A percentile compares a stretch with the other conserved stretches of the same genome.
Conservation (phyloP, 2,888 invertebrate genomes). For the Noctua fimbriata region DNA sequence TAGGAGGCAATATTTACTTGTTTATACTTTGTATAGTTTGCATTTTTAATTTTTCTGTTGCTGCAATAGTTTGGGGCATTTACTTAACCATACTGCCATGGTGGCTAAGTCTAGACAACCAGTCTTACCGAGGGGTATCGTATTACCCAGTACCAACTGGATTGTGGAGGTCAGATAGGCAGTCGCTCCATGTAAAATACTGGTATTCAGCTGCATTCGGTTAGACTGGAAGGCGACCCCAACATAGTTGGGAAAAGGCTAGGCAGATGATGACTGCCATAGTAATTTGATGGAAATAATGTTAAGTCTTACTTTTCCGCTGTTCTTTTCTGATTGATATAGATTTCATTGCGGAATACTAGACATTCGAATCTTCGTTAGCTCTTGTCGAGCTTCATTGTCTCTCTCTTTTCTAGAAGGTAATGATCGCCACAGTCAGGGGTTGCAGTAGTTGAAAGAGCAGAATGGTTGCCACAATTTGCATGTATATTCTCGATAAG, state of each 20-base stretch:
- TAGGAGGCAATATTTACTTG: background rate
- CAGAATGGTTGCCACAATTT: background rate
- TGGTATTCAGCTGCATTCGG: background rate
- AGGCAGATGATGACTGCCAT: background rate
- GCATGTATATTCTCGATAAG: background rate
- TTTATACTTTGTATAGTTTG: background rate
- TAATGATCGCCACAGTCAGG: background rate
- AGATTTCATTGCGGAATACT: background rate
- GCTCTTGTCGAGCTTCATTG: background rate
- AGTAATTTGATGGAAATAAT: background rate
- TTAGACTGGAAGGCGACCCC: background rate
- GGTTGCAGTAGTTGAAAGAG: background rate
- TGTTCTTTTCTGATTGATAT: background rate
- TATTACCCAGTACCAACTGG: background rate
- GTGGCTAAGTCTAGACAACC: too few relatives aligned
- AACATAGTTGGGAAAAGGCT: background rate
- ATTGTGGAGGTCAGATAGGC: background rate
- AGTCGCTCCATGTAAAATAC: too few relatives aligned
- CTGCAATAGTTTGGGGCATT: background rate
- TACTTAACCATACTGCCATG: background rate
- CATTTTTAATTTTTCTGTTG: background rate
- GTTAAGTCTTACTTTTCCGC: background rate
- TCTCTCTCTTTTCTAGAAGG: background rate
- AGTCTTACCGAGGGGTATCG: background rate
- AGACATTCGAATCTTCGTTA: background rate